Base-by-base conservation (phyloP, 2,888 invertebrate species). In the Cephus nigrinus region DNA sequence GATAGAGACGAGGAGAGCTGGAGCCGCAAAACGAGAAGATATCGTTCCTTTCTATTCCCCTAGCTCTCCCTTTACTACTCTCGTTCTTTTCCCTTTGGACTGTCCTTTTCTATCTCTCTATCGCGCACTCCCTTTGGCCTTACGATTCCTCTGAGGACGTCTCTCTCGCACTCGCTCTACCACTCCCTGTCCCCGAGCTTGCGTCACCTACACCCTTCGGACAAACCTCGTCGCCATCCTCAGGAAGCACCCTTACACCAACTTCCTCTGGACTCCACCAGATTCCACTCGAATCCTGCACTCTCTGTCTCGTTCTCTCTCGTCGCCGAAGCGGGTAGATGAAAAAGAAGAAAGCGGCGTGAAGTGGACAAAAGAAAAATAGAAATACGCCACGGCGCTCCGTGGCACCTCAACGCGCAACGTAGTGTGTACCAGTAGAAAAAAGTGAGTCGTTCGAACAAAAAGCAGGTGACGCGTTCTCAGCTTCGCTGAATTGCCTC, bases 1-100 rank as follows among this genome's bases (percentile, higher is more conserved):
- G 89, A 90, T 89, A 86, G 86, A 88, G 88, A 89, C 86, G 86
- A 86, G 84, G 86, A 86, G 86, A 86, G 86, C 83, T 85, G 84
- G 86, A 83, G 82, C 82, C 86, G 85, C 86, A 85, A 88, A 87
- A 88, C 86, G 85, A 87, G 84, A 84, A 88, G 87, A 88, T 86
- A 85, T 81, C 83, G 82, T 84, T 85, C 83, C 80, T 78, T 78
- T 76, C 79, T 73, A 74, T 79, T 77, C 79, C 80, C 82, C 78
- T 34, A 55, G 40, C 40, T 55, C 40, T 55, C 23, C 40, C 40
- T 55, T 55, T 23, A 1, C 40, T 23, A 23, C 40, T 55, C 5
- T 23, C 23, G 23, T 72, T 33, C 68, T 75, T 32, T 73, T 55
- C 31, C 36, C n/a, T 75, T 32, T 69, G 75, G 34, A 79, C 5